These are phyloP conservation scores for Diarsia brunnea DNA, from an alignment of 2,888 invertebrate genomes.

Conservation along the genomic window DNA sequence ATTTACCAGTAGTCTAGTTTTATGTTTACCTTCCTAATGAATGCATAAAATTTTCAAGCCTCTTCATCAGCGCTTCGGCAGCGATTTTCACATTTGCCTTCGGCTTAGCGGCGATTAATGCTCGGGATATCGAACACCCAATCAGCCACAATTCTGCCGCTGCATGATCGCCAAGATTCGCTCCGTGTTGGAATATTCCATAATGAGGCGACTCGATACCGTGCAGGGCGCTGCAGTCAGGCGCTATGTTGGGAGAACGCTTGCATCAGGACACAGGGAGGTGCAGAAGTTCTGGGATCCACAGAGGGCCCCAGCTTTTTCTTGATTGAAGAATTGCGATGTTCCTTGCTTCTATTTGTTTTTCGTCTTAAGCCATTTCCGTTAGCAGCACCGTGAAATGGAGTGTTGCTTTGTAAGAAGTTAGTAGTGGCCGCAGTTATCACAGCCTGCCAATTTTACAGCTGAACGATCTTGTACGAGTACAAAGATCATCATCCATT, in stretches of 20 bases:
- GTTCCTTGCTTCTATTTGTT: neutral
- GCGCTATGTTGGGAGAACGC: slow-evolving; percentile 30
- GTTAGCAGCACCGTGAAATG: neutral
- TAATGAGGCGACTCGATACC: slow-evolving; percentile 63
- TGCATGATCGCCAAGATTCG: slow-evolving; percentile 15
- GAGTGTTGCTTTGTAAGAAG: neutral
- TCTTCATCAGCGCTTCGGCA: neutral
- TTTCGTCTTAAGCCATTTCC: neutral
- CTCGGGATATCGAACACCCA: slow-evolving; percentile 39
- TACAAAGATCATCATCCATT: neutral
- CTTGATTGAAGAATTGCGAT: neutral
- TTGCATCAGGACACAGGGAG: neutral
- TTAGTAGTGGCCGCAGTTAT: neutral
- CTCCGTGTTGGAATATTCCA: slow-evolving; percentile 27
- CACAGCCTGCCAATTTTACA: neutral
- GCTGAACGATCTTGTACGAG: neutral
- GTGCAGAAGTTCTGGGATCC: slow-evolving; percentile 25
- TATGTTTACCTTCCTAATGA: neutral
- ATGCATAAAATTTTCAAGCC: neutral
- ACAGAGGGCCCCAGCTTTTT: neutral
- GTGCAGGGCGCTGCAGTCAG: slow-evolving; percentile 17
- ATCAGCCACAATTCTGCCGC: slow-evolving; percentile 12
- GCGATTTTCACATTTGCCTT: neutral
- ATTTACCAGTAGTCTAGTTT: neutral
- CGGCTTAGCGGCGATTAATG: slow-evolving; percentile 1